Conservation (phyloP, 1,140 invertebrate genomes). For the Dreissena rostriformis region DNA sequence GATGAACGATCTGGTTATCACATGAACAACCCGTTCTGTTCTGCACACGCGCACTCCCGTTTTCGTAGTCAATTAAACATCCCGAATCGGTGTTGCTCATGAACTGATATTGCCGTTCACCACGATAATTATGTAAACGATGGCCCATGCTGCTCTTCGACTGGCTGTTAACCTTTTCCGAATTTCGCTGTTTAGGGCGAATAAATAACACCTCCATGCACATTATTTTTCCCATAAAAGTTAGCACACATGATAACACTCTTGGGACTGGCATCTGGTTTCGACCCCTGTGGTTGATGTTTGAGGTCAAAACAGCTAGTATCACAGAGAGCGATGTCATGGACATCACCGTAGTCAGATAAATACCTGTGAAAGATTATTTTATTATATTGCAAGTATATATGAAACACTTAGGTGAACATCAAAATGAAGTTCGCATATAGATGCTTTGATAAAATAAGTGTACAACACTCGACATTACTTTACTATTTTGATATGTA, state of each 20-base stretch:
- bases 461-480: no score
- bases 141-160: background rate
- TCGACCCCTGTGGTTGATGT: conserved; percentile 68
- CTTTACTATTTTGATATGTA: no score
- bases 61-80: conserved; percentile 70
- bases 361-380: conserved; percentile 75
- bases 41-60: conserved; percentile 47
- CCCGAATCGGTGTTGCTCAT: conserved; percentile 62
- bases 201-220: conserved; percentile 65
- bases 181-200: background rate
- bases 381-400: no score
- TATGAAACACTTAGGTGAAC: no score
- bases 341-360: conserved; percentile 79
- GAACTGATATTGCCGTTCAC: conserved; percentile 17
- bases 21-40: background rate
- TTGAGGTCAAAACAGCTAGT: conserved; percentile 78
- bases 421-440: no score
- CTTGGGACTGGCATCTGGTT: conserved; percentile 66
- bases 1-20: background rate
- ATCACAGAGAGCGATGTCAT: conserved; percentile 80
- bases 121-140: no score
- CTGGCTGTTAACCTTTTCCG: background rate
- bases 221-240: conserved; percentile 60
- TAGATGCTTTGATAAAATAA: no score
- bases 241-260: conserved; percentile 54